Evolutionary conservation across 2,888 invertebrate species (phyloP).

Genomic region (Pristionchus entomophagus): DNA sequence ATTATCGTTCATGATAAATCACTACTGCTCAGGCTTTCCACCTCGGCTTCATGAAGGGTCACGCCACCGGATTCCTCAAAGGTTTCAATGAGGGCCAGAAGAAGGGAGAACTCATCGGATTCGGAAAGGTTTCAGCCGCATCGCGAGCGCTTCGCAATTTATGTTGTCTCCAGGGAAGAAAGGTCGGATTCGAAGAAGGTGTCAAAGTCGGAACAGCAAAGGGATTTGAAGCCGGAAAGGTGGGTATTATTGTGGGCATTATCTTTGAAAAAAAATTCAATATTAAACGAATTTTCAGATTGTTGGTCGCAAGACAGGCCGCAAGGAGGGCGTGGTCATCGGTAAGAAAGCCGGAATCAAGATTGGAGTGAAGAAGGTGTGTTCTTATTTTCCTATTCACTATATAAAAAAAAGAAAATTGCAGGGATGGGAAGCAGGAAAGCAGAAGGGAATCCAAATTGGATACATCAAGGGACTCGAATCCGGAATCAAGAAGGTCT

Average conservation of each 20-base stretch:
- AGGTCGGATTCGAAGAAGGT: neutral
- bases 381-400: too few species aligned
- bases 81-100: neutral
- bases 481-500: neutral
- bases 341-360: neutral
- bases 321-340: neutral
- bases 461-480: neutral
- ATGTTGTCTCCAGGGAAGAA: neutral
- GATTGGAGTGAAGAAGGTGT: constrained; percentile 1
- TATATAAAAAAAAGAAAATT: too few species aligned
- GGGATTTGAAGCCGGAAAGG: neutral
- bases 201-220: neutral
- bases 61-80: neutral
- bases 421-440: neutral
- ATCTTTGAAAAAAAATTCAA: too few species aligned
- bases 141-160: neutral
- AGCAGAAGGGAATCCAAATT: neutral
- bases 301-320: neutral
- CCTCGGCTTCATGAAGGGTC: neutral
- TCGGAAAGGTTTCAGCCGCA: neutral
- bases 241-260: neutral
- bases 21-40: neutral
- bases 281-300: neutral
- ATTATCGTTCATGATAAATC: too few species aligned
- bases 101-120: neutral